Percentiles rank a stretch among this genome's conserved stretches.
Conservation (phyloP, 2,113 vertebrate species). For the Odontesthes bonariensis region DNA sequence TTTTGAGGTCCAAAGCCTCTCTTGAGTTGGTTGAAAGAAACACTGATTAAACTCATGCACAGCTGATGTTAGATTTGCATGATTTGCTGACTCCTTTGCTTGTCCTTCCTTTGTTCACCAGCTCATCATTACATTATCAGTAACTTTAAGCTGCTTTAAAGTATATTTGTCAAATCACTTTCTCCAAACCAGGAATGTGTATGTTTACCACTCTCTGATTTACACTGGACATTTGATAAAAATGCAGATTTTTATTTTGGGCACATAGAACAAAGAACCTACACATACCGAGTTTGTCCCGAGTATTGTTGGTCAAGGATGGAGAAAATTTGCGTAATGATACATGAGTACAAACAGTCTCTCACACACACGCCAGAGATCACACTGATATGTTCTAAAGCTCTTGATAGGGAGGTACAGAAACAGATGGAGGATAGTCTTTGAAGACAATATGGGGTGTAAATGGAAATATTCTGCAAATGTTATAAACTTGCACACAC, state of each 20-base stretch:
- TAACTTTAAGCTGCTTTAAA: not conserved
- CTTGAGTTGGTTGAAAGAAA: too few relatives aligned
- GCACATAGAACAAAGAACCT: constrained; percentile 4
- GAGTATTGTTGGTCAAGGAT: constrained; percentile 16
- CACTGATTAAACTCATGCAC: not conserved
- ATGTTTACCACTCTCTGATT: too few relatives aligned
- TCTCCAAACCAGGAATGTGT: not conserved
- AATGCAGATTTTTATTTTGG: not conserved
- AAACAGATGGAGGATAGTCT: constrained; percentile 18
- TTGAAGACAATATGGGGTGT: not conserved
- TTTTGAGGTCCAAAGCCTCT: too few relatives aligned
- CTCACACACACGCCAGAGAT: not conserved
- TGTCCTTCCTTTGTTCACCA: not conserved
- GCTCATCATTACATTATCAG: not conserved
- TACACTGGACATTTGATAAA: too few relatives aligned
- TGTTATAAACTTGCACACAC: not conserved
- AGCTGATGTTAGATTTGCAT: too few relatives aligned
- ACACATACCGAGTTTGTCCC: not conserved
- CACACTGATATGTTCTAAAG: not conserved
- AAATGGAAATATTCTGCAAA: constrained; percentile 1
- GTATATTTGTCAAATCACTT: not conserved
- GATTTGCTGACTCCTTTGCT: not conserved
- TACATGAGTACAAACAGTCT: not conserved
- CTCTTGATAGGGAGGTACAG: not conserved
- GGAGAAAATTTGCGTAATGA: constrained; percentile 1